These are phyloP conservation scores for Oreochromis mossambicus DNA, from an alignment of 2,797 vertebrate genomes.

Conservation along the genomic window DNA sequence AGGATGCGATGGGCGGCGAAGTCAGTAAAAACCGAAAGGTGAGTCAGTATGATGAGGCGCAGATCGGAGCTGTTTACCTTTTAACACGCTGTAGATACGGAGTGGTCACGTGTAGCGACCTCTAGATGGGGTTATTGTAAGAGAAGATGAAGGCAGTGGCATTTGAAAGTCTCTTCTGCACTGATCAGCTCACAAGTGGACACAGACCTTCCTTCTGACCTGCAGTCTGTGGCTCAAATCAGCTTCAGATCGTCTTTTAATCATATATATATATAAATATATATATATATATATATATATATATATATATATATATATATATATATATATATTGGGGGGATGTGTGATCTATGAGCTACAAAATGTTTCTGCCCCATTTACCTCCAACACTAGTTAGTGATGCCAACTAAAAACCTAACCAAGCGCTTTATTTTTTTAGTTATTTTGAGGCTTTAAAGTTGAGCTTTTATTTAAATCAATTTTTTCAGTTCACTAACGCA, in stretches of 20 bases:
- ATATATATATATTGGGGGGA: neutral
- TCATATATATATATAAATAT: neutral
- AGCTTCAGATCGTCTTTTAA: neutral
- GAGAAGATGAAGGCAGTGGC: neutral
- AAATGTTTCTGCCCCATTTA: neutral
- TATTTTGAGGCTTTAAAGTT: neutral
- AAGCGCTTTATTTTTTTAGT: neutral
- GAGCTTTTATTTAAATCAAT: neutral
- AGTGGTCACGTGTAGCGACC: neutral
- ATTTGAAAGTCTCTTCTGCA: neutral
- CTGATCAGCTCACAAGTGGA: constrained; percentile 14
- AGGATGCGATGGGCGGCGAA: constrained; percentile 54
- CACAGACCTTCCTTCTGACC: neutral
- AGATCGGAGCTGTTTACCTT: neutral
- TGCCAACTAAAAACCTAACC: neutral
- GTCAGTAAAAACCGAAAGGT: constrained; percentile 54
- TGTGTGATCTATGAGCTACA: neutral
- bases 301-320: neutral
- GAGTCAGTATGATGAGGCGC: neutral
- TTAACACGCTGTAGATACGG: neutral
- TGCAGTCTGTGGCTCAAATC: neutral
- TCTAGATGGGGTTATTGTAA: neutral
- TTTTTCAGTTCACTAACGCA: neutral
- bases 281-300: neutral
- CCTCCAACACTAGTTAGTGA: neutral